A percentile compares a stretch with the other conserved stretches of the same genome.
phyloP scores from a whole-genome alignment of 92 coral and sea anemone genomes.

The Meandrina meandrites region DNA sequence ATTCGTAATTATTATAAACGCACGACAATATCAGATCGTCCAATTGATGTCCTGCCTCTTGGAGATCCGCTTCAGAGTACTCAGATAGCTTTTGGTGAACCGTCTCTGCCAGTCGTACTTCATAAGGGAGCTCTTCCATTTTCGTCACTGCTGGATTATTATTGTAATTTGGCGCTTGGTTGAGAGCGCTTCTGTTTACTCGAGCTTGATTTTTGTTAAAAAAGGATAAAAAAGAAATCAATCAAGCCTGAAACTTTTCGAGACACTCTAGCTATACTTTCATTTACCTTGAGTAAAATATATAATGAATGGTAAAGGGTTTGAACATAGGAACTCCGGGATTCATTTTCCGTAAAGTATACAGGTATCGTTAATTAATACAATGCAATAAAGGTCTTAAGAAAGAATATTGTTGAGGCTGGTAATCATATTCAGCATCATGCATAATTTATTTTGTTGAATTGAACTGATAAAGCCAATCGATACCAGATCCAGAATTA shows the following conservation, averaged over 20 bases:
- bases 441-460: no score
- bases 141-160: neutral
- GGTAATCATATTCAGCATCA: neutral
- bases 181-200: neutral
- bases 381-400: no score
- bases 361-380: no score
- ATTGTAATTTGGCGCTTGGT: neutral
- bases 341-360: no score
- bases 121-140: neutral
- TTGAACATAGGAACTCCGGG: no score
- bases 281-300: no score
- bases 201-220: neutral
- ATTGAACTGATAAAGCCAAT: neutral
- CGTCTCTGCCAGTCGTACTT: neutral
- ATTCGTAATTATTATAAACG: constrained; percentile 49
- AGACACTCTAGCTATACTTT: no score
- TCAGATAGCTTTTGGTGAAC: constrained; percentile 20
- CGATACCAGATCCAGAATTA: neutral
- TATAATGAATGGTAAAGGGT: no score
- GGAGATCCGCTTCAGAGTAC: constrained; percentile 13
- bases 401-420: neutral
- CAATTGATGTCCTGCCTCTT: constrained; percentile 59
- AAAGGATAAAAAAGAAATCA: neutral
- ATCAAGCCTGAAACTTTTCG: no score
- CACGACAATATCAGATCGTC: constrained; percentile 63